These are phyloP conservation scores for Nephrocerus scutellatus DNA, from an alignment of 2,888 invertebrate species.

Conservation along the genomic window DNA sequence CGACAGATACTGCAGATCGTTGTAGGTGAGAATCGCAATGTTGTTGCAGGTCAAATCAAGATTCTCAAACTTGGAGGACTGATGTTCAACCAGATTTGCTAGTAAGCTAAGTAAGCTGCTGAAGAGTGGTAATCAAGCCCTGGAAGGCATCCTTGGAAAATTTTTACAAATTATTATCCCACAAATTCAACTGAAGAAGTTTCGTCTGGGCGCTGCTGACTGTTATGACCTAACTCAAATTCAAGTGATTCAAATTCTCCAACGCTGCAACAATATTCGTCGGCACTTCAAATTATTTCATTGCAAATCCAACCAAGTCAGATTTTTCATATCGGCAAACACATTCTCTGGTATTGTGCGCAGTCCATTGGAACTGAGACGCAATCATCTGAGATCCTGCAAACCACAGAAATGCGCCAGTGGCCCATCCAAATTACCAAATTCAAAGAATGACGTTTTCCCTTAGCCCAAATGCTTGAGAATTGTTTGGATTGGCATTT, in stretches of 20 bases:
- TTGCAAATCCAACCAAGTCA: slow-evolving; percentile 59
- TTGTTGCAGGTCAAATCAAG: slow-evolving; percentile 63
- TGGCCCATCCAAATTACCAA: slow-evolving; percentile 49
- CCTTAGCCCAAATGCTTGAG: slow-evolving; percentile 42
- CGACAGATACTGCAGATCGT: slow-evolving; percentile 45
- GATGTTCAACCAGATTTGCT: no score
- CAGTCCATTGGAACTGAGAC: slow-evolving; percentile 57
- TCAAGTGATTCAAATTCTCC: slow-evolving; percentile 52
- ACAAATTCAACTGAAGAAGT: slow-evolving; percentile 58
- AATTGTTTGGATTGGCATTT: slow-evolving; percentile 47
- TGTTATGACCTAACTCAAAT: no score
- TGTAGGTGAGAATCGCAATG: slow-evolving; percentile 48
- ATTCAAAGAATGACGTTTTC: slow-evolving; percentile 51
- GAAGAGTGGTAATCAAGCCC: slow-evolving; percentile 55
- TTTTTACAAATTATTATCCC: slow-evolving; percentile 61
- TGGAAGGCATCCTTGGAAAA: slow-evolving; percentile 58
- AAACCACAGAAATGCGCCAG: slow-evolving; percentile 57
- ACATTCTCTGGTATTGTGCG: slow-evolving; percentile 56
- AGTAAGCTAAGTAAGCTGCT: no score
- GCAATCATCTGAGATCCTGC: slow-evolving; percentile 51
- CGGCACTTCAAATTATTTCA: slow-evolving; percentile 55
- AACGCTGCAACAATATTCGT: slow-evolving; percentile 53
- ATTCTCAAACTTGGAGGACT: slow-evolving; percentile 48
- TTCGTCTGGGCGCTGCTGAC: slow-evolving; percentile 54
- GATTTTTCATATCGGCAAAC: slow-evolving; percentile 54